These are phyloP conservation scores for Drosophila kepulauana DNA, from an alignment of 1,140 invertebrate genomes.

Conservation along the genomic window DNA sequence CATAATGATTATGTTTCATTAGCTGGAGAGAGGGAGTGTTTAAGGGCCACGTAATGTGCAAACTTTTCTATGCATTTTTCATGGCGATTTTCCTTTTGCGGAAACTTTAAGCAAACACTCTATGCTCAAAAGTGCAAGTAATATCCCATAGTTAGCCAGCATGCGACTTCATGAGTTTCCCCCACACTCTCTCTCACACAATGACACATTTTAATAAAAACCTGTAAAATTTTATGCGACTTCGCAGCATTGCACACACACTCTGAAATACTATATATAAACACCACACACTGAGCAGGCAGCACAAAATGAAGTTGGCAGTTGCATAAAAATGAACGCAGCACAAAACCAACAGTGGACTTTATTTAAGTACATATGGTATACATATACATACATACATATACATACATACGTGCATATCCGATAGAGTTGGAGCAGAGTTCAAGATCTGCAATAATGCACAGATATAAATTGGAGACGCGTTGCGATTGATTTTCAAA, in stretches of 20 bases:
- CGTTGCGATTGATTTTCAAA: not conserved
- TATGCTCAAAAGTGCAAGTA: conserved; percentile 66
- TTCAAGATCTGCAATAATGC: conserved; percentile 20
- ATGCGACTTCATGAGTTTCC: conserved; percentile 3
- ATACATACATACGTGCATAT: conserved; percentile 17
- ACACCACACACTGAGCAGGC: conserved; percentile 20
- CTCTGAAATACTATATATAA: conserved; percentile 27
- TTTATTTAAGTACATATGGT: not conserved
- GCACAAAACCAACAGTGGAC: conserved; percentile 10
- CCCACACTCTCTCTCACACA: conserved; percentile 17
- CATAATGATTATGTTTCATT: conserved; percentile 82
- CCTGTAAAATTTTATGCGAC: conserved; percentile 71
- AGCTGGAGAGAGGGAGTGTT: conserved; percentile 2
- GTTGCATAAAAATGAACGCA: conserved; percentile 37
- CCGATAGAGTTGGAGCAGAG: conserved; percentile 39
- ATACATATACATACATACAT: not conserved
- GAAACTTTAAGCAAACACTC: conserved; percentile 61
- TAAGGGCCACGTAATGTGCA: conserved; percentile 2
- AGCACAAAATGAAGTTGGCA: conserved; percentile 29
- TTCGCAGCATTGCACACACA: conserved; percentile 40
- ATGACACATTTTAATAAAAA: conserved; percentile 72
- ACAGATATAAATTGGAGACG: conserved; percentile 10
- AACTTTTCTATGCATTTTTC: conserved; percentile 36
- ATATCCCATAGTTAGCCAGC: conserved; percentile 54
- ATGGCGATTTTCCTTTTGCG: conserved; percentile 22